phyloP scores from a whole-genome alignment of 1,140 invertebrate species.

The Heliconius hermathena region DNA sequence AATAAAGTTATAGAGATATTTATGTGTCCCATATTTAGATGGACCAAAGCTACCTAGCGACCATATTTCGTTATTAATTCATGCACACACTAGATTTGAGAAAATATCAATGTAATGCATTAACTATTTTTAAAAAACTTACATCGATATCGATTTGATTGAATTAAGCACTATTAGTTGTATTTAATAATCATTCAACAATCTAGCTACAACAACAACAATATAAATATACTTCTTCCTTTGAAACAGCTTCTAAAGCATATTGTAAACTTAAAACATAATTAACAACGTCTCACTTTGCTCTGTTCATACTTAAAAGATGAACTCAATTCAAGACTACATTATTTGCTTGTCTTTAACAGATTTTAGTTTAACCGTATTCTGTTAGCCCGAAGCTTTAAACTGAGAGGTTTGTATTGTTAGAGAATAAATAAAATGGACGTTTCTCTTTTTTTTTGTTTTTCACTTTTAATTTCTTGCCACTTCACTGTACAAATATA shows the following conservation, averaged over 20 bases:
- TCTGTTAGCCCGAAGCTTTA: not conserved
- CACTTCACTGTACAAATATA: not conserved
- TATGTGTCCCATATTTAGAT: no score
- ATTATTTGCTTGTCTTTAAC: constrained; percentile 6
- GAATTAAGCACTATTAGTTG: no score
- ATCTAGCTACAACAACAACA: not conserved
- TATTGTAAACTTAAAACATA: not conserved
- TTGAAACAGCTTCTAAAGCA: constrained; percentile 5
- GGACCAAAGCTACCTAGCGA: no score
- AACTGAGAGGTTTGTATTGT: not conserved
- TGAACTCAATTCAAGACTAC: not conserved
- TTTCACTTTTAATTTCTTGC: not conserved
- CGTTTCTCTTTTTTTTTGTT: not conserved
- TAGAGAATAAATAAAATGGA: not conserved
- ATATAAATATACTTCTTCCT: not conserved
- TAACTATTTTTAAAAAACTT: no score
- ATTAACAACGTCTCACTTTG: not conserved
- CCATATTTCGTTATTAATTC: no score
- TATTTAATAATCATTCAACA: no score
- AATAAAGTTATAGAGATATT: no score
- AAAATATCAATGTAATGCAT: no score
- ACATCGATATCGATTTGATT: no score
- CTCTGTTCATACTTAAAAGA: constrained; percentile 5
- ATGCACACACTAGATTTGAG: no score
- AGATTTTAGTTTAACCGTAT: constrained; percentile 6